Conservation (phyloP, 1,140 invertebrate genomes). For the Colletes latitarsis region DNA sequence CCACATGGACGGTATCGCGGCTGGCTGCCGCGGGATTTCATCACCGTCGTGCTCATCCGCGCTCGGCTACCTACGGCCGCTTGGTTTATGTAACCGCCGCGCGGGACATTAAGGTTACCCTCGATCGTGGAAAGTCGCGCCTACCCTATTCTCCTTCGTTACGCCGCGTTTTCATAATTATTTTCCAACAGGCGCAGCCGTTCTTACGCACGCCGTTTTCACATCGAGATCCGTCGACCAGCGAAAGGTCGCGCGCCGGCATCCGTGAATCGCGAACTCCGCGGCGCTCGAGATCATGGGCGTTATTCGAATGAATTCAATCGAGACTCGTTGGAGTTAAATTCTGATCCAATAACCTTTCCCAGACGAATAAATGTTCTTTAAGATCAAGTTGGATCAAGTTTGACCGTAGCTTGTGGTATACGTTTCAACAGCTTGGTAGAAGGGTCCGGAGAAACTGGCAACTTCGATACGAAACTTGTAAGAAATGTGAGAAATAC, state of each 20-base stretch:
- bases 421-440: too few relatives aligned
- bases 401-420: too few relatives aligned
- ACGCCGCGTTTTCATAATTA: conserved; percentile 35
- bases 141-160: conserved; percentile 39
- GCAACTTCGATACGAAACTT: too few relatives aligned
- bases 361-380: too few relatives aligned
- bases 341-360: too few relatives aligned
- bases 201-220: conserved; percentile 23
- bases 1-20: conserved; percentile 63
- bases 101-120: conserved; percentile 57
- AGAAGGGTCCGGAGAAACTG: too few relatives aligned
- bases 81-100: conserved; percentile 51
- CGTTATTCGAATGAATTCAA: too few relatives aligned
- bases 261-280: conserved; percentile 28
- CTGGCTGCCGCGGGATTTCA: conserved; percentile 53
- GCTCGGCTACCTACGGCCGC: conserved; percentile 34
- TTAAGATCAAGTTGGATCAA: too few relatives aligned
- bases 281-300: too few relatives aligned
- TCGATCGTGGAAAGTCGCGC: conserved; percentile 60
- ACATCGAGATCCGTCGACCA: background rate
- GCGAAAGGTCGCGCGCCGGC: conserved; percentile 45
- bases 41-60: conserved; percentile 49
- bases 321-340: too few relatives aligned
- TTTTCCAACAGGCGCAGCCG: conserved; percentile 26
- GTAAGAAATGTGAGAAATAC: too few relatives aligned